Evolutionary conservation across 2,797 vertebrate genomes (phyloP).

Genomic region (Melopsittacus undulatus): DNA sequence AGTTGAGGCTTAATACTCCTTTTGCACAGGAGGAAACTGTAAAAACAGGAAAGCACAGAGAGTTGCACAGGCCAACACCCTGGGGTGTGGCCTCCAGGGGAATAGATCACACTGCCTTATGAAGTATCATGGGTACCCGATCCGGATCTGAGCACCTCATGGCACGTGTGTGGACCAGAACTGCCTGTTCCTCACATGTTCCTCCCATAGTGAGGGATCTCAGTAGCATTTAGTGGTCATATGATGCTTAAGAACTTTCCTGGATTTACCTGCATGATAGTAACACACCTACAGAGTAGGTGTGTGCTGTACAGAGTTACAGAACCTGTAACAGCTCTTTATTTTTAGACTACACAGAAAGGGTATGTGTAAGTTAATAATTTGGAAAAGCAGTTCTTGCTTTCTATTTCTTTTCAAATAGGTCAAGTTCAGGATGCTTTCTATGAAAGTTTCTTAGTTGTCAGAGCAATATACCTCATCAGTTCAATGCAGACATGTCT

Average conservation of each 20-base stretch:
- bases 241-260: background rate
- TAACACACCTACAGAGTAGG: background rate
- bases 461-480: background rate
- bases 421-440: background rate
- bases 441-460: background rate
- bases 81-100: background rate
- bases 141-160: background rate
- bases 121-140: accelerated
- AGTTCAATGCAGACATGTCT: background rate
- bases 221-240: background rate
- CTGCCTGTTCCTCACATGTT: background rate
- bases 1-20: background rate
- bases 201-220: background rate
- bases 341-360: background rate
- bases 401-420: background rate
- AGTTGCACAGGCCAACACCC: background rate
- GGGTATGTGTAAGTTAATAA: accelerated
- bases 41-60: background rate
- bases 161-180: background rate
- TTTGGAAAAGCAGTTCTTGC: background rate
- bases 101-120: background rate
- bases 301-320: background rate
- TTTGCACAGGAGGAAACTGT: background rate
- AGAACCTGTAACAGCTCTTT: background rate
- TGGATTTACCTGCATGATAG: background rate